Percentiles rank a stretch among this genome's conserved stretches.
These are phyloP conservation scores for Colletes latitarsis DNA, from an alignment of 1,140 invertebrate genomes.

Conservation along the genomic window DNA sequence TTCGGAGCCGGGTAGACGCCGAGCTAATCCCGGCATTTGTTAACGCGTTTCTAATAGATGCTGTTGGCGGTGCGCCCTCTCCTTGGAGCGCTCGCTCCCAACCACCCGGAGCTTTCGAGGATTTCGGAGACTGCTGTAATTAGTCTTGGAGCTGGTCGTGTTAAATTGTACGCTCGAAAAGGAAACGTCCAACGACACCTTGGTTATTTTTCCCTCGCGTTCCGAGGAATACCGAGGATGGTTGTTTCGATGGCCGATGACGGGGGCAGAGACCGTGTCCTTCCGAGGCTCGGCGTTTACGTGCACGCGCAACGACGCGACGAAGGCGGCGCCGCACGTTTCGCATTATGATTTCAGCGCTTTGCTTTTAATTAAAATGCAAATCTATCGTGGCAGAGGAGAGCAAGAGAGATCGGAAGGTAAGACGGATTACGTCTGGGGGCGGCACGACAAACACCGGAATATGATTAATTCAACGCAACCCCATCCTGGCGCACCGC, in stretches of 20 bases:
- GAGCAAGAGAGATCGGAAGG: slow-evolving; percentile 79
- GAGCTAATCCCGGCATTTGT: slow-evolving; percentile 68
- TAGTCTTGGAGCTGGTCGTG: slow-evolving; percentile 16
- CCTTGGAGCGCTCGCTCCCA: not conserved
- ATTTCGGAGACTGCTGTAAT: slow-evolving; percentile 60
- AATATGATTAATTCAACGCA: slow-evolving; percentile 81
- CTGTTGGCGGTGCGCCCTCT: slow-evolving; percentile 19
- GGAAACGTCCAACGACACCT: no score
- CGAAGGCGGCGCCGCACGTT: slow-evolving; percentile 77
- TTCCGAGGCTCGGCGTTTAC: slow-evolving; percentile 30
- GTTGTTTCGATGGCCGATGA: no score
- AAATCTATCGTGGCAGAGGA: slow-evolving; percentile 82
- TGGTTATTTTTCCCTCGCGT: no score
- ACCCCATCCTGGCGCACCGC: slow-evolving; percentile 71
- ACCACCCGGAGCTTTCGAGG: slow-evolving; percentile 39
- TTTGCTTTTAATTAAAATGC: slow-evolving; percentile 85
- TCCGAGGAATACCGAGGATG: no score
- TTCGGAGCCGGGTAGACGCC: slow-evolving; percentile 38
- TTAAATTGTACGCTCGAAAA: no score
- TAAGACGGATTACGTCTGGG: slow-evolving; percentile 81
- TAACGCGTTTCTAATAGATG: slow-evolving; percentile 71
- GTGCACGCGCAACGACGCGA: slow-evolving; percentile 64
- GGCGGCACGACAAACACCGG: slow-evolving; percentile 80
- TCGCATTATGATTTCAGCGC: slow-evolving; percentile 84
- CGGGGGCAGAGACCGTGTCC: slow-evolving; percentile 7